Base-by-base conservation (phyloP, 2,797 vertebrate genomes). In the Pangasius larnaudii region DNA sequence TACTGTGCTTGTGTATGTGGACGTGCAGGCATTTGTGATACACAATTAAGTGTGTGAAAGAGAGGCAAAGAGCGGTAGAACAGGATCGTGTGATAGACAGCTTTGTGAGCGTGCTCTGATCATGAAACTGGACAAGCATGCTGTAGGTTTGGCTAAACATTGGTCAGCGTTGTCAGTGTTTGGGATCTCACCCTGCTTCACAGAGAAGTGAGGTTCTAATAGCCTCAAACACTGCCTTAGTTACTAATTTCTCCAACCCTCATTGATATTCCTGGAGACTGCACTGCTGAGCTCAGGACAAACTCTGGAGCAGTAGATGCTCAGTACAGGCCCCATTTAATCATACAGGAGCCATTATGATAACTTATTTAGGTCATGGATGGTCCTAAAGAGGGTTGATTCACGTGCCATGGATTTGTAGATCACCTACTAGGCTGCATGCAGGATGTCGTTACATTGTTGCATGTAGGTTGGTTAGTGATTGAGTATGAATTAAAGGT, bases 201-300 rank as follows among this genome's bases (percentile, higher is more conserved):
- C 36, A 59, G 39, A 85, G 82, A 72, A 39, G 36, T 42, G 58
- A 71, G 77, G 30, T 42, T 72, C 65, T 75, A 36, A 67, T 81
- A 49, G 85, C 83, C 63, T 84, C 71, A 85, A 67, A 84, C 81
- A 36, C 71, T 42, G 59, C n/a, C 24, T 81, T 61, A 61, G 69
- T 46, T 72, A 56, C 75, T 82, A 74, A 85, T 82, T 80, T 39
- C 59, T 89, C 33, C 16, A 71, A 65, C 30, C 51, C 82, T 89
- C 89, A 87, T 89, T 91, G 86, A 88, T 90, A 90, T 91, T 87
- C 88, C 89, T 88, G 63, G 59, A 86, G 69, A 82, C 86, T 81
- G 75, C 74, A 75, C 13, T 79, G 89, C 87, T 90, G 85, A 84
- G 63, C 72, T 88, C 80, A 88, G 87, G 84, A 88, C 84, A 84